Percentiles rank a stretch among this genome's conserved stretches.
Evolutionary conservation across 2,113 vertebrate genomes (phyloP).

Genomic region (Rostratula benghalensis): DNA sequence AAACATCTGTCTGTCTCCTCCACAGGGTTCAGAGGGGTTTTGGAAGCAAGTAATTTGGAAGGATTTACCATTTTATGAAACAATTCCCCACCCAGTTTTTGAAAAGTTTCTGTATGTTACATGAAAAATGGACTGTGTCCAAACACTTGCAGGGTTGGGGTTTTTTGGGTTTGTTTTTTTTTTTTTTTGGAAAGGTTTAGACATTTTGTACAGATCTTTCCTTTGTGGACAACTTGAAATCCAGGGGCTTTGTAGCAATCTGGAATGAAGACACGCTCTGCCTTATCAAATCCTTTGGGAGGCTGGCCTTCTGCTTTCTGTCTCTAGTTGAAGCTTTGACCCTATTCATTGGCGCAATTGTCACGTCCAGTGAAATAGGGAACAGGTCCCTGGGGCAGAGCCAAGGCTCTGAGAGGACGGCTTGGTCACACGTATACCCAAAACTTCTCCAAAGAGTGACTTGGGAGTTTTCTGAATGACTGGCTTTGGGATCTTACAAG

Average conservation of each 20-base stretch:
- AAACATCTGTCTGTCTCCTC: background rate
- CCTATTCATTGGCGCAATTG: background rate
- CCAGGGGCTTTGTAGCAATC: conserved; percentile 19
- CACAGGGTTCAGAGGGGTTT: background rate
- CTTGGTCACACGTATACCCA: accelerated
- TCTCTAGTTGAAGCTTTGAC: background rate
- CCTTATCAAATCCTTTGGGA: background rate
- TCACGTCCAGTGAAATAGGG: background rate
- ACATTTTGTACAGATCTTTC: conserved; percentile 27
- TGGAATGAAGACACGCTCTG: conserved; percentile 16
- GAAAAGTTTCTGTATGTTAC: conserved; percentile 17
- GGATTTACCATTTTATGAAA: conserved; percentile 36
- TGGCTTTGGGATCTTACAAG: background rate
- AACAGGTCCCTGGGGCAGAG: background rate
- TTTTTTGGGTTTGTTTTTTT: too few relatives aligned
- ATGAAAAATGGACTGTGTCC: background rate
- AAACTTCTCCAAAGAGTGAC: background rate
- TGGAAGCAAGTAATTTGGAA: conserved; percentile 19
- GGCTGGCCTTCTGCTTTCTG: background rate
- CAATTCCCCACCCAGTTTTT: conserved; percentile 42
- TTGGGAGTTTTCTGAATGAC: background rate
- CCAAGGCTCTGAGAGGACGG: background rate
- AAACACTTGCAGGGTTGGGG: background rate
- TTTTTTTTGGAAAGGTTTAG: conserved; percentile 15
- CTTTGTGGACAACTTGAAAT: conserved; percentile 23